A percentile compares a stretch with the other conserved stretches of the same genome.
Conservation (phyloP, 1,140 invertebrate species). For the Brachionus plicatilis region DNA sequence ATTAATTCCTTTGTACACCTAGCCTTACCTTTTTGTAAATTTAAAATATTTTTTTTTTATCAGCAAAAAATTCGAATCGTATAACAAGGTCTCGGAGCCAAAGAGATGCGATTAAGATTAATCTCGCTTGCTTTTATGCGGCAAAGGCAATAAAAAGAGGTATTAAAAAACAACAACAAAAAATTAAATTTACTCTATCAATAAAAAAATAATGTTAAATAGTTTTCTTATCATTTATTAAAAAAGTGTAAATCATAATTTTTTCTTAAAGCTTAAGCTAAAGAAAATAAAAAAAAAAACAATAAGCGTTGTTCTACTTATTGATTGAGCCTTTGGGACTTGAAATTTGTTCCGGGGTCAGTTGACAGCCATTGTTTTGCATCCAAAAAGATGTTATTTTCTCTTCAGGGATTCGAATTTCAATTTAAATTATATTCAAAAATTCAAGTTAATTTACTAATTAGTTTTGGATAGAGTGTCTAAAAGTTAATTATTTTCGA, state of each 20-base stretch:
- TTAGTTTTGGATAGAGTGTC: neutral
- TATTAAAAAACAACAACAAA: neutral
- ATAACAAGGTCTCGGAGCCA: neutral
- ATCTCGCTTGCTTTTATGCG: neutral
- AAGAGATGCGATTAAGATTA: neutral
- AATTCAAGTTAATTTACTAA: neutral
- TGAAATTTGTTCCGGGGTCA: neutral
- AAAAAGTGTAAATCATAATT: neutral
- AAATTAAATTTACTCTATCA: neutral
- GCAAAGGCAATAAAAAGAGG: neutral
- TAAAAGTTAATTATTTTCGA: neutral
- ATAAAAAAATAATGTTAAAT: slow-evolving; percentile 3
- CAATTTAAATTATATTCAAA: neutral
- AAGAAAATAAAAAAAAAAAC: neutral
- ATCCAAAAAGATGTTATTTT: neutral
- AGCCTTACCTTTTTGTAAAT: neutral
- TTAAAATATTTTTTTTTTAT: neutral
- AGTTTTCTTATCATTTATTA: neutral
- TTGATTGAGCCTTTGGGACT: neutral
- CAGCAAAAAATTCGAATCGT: neutral
- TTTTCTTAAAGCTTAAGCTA: neutral
- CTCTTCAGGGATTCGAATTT: neutral
- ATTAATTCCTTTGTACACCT: neutral
- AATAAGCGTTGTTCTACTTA: neutral
- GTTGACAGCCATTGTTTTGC: neutral